Evolutionary conservation across 2,113 vertebrate genomes (phyloP).

Genomic region (Phaetusa simplex): DNA sequence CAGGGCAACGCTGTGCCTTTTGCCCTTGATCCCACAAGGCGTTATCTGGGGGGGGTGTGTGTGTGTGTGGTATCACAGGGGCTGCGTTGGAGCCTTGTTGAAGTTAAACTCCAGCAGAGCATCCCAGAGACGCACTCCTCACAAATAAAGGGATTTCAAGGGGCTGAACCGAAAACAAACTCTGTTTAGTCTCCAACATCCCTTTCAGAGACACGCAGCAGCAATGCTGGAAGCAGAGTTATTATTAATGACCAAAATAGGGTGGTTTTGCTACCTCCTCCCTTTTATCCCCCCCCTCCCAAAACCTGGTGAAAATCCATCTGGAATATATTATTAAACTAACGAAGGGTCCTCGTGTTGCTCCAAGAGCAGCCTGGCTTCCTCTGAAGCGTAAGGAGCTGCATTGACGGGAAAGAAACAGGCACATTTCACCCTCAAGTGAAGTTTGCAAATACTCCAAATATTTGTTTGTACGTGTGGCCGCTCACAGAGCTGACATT

Average conservation of each 20-base stretch:
- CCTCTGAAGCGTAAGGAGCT: background rate
- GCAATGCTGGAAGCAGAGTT: background rate
- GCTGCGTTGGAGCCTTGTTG: fast-evolving
- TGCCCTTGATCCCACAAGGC: background rate
- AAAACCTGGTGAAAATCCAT: background rate
- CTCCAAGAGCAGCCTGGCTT: background rate
- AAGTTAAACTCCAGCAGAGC: background rate
- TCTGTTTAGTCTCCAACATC: background rate
- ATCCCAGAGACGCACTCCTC: fast-evolving
- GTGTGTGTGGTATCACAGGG: background rate
- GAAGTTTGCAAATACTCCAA: background rate
- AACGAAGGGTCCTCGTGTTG: background rate
- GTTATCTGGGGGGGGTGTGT: background rate
- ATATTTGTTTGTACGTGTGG: background rate
- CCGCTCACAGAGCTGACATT: background rate
- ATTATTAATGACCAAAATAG: background rate
- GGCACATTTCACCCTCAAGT: slow-evolving; percentile 1
- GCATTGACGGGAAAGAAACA: background rate
- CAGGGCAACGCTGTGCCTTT: background rate
- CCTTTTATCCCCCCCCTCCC: background rate
- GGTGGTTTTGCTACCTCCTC: background rate
- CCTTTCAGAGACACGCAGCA: background rate
- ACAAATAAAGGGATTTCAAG: background rate
- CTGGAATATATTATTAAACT: background rate
- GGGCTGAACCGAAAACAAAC: background rate